phyloP scores from a whole-genome alignment of 2,888 invertebrate species.

The Coelinius sp. region DNA sequence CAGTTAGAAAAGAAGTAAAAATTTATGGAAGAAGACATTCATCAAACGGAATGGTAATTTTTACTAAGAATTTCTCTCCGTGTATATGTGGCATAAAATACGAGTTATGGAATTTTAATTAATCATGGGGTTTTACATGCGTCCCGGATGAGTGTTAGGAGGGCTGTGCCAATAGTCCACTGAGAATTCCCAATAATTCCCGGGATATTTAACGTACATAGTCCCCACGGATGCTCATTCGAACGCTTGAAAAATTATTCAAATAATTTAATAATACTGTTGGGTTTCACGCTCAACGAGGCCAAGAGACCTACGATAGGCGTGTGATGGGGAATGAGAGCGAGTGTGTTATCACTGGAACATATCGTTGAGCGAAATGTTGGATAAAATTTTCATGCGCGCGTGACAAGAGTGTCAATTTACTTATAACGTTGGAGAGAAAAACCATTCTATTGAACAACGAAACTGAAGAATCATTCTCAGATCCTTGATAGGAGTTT shows the following conservation, averaged over 20 bases:
- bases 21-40: no score
- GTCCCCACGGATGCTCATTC: slow-evolving; percentile 24
- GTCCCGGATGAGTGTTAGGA: neutral
- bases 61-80: neutral
- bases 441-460: neutral
- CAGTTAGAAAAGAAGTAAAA: no score
- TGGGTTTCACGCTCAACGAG: slow-evolving; percentile 4
- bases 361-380: slow-evolving; percentile 29
- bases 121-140: neutral
- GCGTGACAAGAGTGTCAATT: slow-evolving; percentile 29
- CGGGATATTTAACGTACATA: neutral
- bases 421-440: slow-evolving; percentile 19
- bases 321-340: slow-evolving; percentile 13
- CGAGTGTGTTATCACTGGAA: slow-evolving; percentile 4
- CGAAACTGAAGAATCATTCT: neutral
- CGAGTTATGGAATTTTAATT: slow-evolving; percentile 22
- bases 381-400: slow-evolving; percentile 38
- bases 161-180: neutral
- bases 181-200: slow-evolving; percentile 8
- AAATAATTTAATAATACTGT: slow-evolving; percentile 22
- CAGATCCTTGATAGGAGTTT: neutral
- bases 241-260: slow-evolving; percentile 27
- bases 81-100: neutral
- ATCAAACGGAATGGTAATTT: no score
- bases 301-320: slow-evolving; percentile 3